phyloP scores from a whole-genome alignment of 2,113 vertebrate species.

The Stegastes partitus region DNA sequence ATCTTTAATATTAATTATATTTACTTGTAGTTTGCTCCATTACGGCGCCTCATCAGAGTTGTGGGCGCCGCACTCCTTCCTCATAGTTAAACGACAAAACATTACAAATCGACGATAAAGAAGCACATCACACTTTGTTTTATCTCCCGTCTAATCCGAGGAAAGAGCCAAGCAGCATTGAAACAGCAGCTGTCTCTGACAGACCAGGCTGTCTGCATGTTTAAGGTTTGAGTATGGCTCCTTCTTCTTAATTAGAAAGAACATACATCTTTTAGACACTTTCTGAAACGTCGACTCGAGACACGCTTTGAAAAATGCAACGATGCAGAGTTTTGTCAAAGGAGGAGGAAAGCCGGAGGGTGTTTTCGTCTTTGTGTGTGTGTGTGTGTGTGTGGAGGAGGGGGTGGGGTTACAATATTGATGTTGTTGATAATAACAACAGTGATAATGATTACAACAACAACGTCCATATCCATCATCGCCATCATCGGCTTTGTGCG shows the following conservation, averaged over 20 bases:
- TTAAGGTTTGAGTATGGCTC: conserved; percentile 34
- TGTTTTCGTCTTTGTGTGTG: conserved; percentile 19
- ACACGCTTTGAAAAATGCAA: conserved; percentile 47
- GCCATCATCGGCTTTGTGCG: conserved; percentile 42
- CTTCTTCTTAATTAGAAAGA: conserved; percentile 63
- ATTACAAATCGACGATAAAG: not conserved
- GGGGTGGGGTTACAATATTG: conserved; percentile 42
- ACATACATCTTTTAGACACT: conserved; percentile 50
- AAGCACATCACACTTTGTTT: conserved; percentile 1
- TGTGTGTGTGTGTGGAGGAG: conserved; percentile 7
- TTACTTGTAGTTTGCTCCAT: not conserved
- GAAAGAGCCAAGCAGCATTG: not conserved
- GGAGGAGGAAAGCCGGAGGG: conserved; percentile 37
- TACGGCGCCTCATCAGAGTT: not conserved
- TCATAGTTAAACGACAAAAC: not conserved
- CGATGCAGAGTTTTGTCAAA: conserved; percentile 58
- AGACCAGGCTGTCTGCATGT: conserved; percentile 30
- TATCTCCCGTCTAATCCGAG: not conserved
- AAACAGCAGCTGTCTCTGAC: conserved; percentile 26
- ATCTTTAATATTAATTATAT: not conserved
- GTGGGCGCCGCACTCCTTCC: not conserved
- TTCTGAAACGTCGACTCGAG: conserved; percentile 35
- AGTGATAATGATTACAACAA: conserved; percentile 73
- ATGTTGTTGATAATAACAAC: conserved; percentile 70
- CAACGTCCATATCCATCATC: conserved; percentile 61